Conservation (phyloP, 1,140 invertebrate species). For the Schlechtendalia chinensis region DNA sequence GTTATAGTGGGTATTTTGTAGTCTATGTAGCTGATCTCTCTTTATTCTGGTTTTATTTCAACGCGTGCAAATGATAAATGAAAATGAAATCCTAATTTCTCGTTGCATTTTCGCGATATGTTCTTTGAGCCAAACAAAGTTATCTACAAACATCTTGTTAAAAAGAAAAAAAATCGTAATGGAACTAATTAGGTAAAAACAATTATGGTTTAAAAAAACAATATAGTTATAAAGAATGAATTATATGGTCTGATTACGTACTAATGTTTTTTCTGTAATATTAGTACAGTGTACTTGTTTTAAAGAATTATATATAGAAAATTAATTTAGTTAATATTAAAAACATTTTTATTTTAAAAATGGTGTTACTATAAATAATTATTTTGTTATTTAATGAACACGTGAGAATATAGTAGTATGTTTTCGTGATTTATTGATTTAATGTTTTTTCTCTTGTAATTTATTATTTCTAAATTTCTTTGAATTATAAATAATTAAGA, state of each 20-base stretch:
- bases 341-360: too few relatives aligned
- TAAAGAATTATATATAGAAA: not conserved
- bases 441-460: too few relatives aligned
- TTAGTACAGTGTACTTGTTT: not conserved
- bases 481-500: too few relatives aligned
- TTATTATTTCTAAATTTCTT: too few relatives aligned
- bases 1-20: too few relatives aligned
- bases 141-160: constrained; percentile 21
- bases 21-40: constrained; percentile 17
- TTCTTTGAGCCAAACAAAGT: constrained; percentile 18
- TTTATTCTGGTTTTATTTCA: constrained; percentile 30
- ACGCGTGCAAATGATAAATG: not conserved
- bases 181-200: constrained; percentile 38
- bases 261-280: not conserved
- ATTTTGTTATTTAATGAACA: not conserved
- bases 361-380: not conserved
- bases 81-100: constrained; percentile 31
- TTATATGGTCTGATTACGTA: constrained; percentile 42
- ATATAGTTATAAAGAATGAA: constrained; percentile 22
- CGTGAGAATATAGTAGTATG: too few relatives aligned
- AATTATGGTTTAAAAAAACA: constrained; percentile 23
- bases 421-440: too few relatives aligned
- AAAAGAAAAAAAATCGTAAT: constrained; percentile 3
- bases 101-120: not conserved
- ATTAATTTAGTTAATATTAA: not conserved